A percentile compares a stretch with the other conserved stretches of the same genome.
These are phyloP conservation scores for Meles meles DNA, from an alignment of 2,113 vertebrate genomes.

Conservation along the genomic window DNA sequence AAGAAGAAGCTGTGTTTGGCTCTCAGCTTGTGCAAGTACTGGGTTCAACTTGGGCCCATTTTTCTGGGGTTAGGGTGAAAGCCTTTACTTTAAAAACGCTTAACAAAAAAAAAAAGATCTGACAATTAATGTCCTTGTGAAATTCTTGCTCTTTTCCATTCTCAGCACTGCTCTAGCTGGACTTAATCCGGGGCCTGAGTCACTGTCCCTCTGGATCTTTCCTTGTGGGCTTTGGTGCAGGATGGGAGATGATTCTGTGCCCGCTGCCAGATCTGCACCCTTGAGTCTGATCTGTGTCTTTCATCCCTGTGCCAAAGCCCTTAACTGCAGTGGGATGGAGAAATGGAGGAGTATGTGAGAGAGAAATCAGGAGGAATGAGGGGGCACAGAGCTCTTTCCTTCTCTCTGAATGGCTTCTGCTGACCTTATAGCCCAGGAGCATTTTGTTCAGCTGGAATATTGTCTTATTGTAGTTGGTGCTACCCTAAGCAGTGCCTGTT, in stretches of 20 bases:
- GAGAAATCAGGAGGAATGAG: slow-evolving; percentile 9
- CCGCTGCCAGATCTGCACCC: slow-evolving; percentile 60
- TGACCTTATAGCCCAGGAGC: not conserved
- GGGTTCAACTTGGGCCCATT: not conserved
- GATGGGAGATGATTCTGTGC: slow-evolving; percentile 59
- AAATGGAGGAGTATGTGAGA: not conserved
- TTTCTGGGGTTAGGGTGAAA: slow-evolving; percentile 19
- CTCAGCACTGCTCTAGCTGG: slow-evolving; percentile 18
- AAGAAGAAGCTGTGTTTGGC: slow-evolving; percentile 49
- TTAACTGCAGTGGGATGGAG: slow-evolving; percentile 55
- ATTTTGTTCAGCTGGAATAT: slow-evolving; percentile 10
- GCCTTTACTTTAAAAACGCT: slow-evolving; percentile 39
- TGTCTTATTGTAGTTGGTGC: not conserved
- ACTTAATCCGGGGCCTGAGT: slow-evolving; percentile 58
- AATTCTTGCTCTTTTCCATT: slow-evolving; percentile 55
- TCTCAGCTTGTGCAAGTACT: slow-evolving; percentile 51
- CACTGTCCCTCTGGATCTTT: slow-evolving; percentile 58
- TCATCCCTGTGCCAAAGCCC: slow-evolving; percentile 60
- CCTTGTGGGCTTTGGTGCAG: slow-evolving; percentile 59
- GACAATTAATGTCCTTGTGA: not conserved
- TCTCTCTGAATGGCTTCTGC: slow-evolving; percentile 15
- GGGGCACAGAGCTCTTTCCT: not conserved
- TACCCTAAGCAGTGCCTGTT: not conserved
- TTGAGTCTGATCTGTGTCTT: slow-evolving; percentile 62
- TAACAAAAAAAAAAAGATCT: slow-evolving; percentile 41